Base-by-base conservation (phyloP, 2,888 invertebrate genomes). In the Phyto melanocephala region DNA sequence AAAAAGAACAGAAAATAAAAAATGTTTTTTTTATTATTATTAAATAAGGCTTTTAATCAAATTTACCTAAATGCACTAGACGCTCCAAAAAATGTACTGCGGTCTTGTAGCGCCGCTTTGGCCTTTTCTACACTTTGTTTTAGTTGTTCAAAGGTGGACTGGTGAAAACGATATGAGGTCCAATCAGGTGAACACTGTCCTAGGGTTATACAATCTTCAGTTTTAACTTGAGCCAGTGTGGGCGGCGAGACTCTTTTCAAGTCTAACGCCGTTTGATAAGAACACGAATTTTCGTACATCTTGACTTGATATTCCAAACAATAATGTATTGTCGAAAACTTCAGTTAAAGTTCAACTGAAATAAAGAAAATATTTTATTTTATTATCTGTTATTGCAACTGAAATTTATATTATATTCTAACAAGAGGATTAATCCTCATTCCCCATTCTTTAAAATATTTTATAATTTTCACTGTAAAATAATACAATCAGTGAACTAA, bases 251-350 rank as follows among this genome's bases (percentile, higher is more conserved):
- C 93, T 87, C 95, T 93, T 91, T 95, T 95, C 87, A 95, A 92
- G 92, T 95, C 95, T 88, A 95, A 92, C 89, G 95, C 95, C 91
- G 95, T 95, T 90, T 96, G 96, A 92, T 97, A 97, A 91, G 96
- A 97, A 93, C 97, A 97, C 90, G 96, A 96, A 92, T 96, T 96
- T 93, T 97, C 97, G 94, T 97, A 97, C 97, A 97, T 97, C 35
- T 62, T 70, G 37, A 15, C 2, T 22, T 24, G 0, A 2, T n/a
- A 50, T 17, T 35, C n/a, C 1, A 56, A 6, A n/a, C n/a, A n/a
- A n/a, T n/a, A n/a, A n/a, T n/a, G n/a, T n/a, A n/a, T n/a, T n/a
- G n/a, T n/a, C n/a, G n/a, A n/a, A n/a, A n/a, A n/a, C n/a, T n/a
- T n/a, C n/a, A n/a, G n/a, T n/a, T n/a, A n/a, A n/a, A n/a, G n/a